Evolutionary conservation across 2,888 invertebrate genomes (phyloP).

Genomic region (Morpho achilles): DNA sequence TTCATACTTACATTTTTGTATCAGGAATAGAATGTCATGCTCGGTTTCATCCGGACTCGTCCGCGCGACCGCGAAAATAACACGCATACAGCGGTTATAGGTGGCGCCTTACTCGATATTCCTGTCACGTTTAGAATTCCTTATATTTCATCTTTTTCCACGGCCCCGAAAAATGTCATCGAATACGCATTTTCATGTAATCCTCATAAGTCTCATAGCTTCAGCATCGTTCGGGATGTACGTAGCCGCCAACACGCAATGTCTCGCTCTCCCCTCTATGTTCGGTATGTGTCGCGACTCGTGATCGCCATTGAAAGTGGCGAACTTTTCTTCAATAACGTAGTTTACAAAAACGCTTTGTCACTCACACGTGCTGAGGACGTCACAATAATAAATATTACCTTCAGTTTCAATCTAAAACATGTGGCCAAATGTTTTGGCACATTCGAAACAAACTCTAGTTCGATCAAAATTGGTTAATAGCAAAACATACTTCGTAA

Average conservation of each 20-base stretch:
- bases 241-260: constrained; percentile 43
- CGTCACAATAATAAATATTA: constrained; percentile 15
- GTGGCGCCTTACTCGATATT: constrained; percentile 67
- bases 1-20: constrained; percentile 77
- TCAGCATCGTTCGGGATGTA: constrained; percentile 51
- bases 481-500: too few relatives aligned
- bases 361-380: constrained; percentile 23
- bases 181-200: constrained; percentile 79
- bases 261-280: constrained; percentile 38
- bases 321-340: constrained; percentile 36
- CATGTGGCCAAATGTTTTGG: background rate
- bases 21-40: constrained; percentile 75
- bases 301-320: constrained; percentile 57
- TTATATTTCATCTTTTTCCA: constrained; percentile 79
- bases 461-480: too few relatives aligned
- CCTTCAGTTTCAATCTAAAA: background rate
- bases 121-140: constrained; percentile 76
- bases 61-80: constrained; percentile 72
- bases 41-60: constrained; percentile 69
- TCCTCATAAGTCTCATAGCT: constrained; percentile 76
- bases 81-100: constrained; percentile 73
- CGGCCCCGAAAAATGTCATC: constrained; percentile 77
- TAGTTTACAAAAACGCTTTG: constrained; percentile 35
- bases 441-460: too few relatives aligned
- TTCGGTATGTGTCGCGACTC: constrained; percentile 58